Conservation (phyloP, 2,888 invertebrate species). For the Xestia c-nigrum region DNA sequence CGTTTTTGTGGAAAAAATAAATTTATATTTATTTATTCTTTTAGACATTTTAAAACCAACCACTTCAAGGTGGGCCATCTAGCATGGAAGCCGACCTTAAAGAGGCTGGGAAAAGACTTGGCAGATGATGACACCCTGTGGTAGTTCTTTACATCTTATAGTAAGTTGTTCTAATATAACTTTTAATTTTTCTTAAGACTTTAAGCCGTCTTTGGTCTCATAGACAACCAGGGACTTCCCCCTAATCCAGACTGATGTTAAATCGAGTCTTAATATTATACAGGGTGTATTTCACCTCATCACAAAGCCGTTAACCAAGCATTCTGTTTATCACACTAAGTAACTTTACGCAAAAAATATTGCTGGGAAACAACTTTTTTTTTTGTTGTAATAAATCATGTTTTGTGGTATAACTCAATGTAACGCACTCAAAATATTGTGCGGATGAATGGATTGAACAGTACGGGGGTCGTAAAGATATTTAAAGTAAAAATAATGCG, state of each 20-base stretch:
- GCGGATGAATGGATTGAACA: too few relatives aligned
- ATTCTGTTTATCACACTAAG: too few relatives aligned
- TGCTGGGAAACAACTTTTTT: too few relatives aligned
- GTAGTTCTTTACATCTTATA: not conserved
- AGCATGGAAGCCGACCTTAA: not conserved
- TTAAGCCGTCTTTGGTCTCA: not conserved
- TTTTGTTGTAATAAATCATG: too few relatives aligned
- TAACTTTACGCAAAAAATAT: too few relatives aligned
- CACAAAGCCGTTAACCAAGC: too few relatives aligned
- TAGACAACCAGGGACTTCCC: rapidly evolving
- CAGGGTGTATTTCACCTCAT: too few relatives aligned
- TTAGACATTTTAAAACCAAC: not conserved
- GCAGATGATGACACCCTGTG: not conserved
- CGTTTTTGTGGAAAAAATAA: not conserved
- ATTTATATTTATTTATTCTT: not conserved
- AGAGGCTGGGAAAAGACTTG: not conserved
- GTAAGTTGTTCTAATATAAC: not conserved
- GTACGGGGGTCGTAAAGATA: too few relatives aligned
- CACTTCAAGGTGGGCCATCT: not conserved
- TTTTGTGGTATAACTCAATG: too few relatives aligned
- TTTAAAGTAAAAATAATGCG: too few relatives aligned
- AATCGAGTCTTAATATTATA: not conserved
- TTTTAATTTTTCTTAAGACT: not conserved
- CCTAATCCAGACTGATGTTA: not conserved
- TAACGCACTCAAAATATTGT: too few relatives aligned